A percentile compares a stretch with the other conserved stretches of the same genome.
Conservation (phyloP, 2,888 invertebrate species). For the Tortricodes alternella region DNA sequence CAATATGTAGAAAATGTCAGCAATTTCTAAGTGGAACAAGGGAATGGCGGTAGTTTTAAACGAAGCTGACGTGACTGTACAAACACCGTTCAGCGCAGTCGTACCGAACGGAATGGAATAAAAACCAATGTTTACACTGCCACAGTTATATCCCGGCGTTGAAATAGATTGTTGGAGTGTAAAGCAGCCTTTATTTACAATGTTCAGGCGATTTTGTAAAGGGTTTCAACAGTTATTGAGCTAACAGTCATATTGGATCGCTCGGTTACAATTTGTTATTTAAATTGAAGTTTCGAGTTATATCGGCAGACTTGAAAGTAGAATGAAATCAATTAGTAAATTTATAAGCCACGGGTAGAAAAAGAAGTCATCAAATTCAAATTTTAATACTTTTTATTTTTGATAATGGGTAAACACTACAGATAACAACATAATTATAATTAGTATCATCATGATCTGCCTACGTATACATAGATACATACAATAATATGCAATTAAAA, state of each 20-base stretch:
- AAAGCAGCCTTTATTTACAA: slow-evolving; percentile 13
- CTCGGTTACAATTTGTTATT: background rate
- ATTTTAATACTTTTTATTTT: too few species aligned
- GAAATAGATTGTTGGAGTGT: slow-evolving; percentile 13
- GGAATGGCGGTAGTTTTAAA: slow-evolving; percentile 21
- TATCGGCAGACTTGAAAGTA: too few species aligned
- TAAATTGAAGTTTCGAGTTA: background rate
- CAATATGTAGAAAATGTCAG: slow-evolving; percentile 2
- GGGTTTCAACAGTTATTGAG: slow-evolving; percentile 9
- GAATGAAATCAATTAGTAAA: too few species aligned
- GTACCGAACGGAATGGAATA: slow-evolving; percentile 23
- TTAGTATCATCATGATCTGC: too few species aligned
- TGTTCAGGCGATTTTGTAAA: slow-evolving; percentile 1
- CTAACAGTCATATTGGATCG: background rate
- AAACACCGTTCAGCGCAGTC: slow-evolving; percentile 18
- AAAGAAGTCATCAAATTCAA: too few species aligned
- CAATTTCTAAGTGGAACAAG: slow-evolving; percentile 22
- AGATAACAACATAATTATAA: too few species aligned
- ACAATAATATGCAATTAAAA: too few species aligned
- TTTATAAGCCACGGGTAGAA: too few species aligned
- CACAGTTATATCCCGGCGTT: slow-evolving; percentile 10
- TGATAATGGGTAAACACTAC: too few species aligned
- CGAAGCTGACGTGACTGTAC: slow-evolving; percentile 27
- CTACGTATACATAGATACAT: too few species aligned
- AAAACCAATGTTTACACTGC: slow-evolving; percentile 28